Percentiles rank a stretch among this genome's conserved stretches.
Conservation (phyloP, 2,113 vertebrate species). For the Miniopterus natalensis region DNA sequence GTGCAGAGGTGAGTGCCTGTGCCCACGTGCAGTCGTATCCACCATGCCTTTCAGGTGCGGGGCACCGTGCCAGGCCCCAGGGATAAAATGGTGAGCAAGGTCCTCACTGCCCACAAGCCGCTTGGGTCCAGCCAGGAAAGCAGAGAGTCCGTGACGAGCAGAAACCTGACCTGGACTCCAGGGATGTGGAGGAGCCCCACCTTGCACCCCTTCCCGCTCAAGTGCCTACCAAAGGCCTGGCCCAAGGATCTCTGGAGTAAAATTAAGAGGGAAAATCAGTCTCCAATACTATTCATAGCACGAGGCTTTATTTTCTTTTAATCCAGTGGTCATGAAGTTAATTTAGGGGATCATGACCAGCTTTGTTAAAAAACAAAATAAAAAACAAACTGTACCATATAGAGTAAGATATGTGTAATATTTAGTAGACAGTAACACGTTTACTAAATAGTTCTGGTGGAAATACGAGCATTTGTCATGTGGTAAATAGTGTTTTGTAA, state of each 20-base stretch:
- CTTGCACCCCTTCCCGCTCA: not conserved
- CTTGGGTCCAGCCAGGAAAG: too few relatives aligned
- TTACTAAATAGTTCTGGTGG: not conserved
- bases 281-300: fast-evolving
- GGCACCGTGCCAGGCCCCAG: not conserved
- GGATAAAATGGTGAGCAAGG: not conserved
- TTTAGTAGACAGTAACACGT: too few relatives aligned
- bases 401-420: not conserved
- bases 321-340: not conserved
- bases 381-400: not conserved
- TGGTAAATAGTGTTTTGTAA: not conserved
- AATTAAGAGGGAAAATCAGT: not conserved
- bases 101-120: not conserved
- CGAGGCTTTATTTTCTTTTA: not conserved
- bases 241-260: too few relatives aligned
- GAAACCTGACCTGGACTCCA: not conserved
- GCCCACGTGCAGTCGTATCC: not conserved
- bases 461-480: not conserved
- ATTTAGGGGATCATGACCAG: not conserved
- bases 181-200: not conserved
- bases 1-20: not conserved
- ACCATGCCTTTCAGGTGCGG: fast-evolving
- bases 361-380: not conserved
- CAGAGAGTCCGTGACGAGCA: fast-evolving
- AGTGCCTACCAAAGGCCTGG: not conserved